Percentiles rank a stretch among this genome's conserved stretches.
These are phyloP conservation scores for Epicampocera succincta DNA, from an alignment of 2,888 invertebrate genomes.

Conservation along the genomic window DNA sequence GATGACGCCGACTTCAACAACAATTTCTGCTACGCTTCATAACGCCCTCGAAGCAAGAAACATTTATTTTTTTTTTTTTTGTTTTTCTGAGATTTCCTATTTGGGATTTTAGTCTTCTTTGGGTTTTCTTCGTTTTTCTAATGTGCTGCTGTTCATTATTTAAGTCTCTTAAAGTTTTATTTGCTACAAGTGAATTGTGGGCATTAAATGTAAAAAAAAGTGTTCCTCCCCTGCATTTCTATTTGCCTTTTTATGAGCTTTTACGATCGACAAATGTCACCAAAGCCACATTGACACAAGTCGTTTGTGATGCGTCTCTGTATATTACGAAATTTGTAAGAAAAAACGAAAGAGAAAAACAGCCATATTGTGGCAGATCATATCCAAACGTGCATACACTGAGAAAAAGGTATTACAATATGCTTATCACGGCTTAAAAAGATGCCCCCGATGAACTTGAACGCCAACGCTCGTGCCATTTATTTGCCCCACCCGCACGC, in stretches of 20 bases:
- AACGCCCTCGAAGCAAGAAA: conserved; percentile 45
- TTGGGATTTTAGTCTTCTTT: background rate
- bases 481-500: too few species aligned
- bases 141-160: background rate
- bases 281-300: conserved; percentile 70
- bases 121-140: background rate
- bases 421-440: too few species aligned
- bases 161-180: background rate
- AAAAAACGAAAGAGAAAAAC: background rate
- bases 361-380: too few species aligned
- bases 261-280: conserved; percentile 72
- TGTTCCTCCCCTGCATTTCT: conserved; percentile 23
- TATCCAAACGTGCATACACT: too few species aligned
- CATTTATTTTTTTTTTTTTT: conserved; percentile 17
- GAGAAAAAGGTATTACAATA: too few species aligned
- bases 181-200: conserved; percentile 34
- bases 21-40: conserved; percentile 60
- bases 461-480: too few species aligned
- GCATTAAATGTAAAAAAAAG: background rate
- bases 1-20: conserved; percentile 67
- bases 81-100: conserved; percentile 9
- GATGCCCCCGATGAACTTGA: too few species aligned
- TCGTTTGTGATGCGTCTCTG: conserved; percentile 46
- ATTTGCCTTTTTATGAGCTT: conserved; percentile 47
- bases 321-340: background rate